phyloP scores from a whole-genome alignment of 1,140 invertebrate species.

The Bombus affinis region DNA sequence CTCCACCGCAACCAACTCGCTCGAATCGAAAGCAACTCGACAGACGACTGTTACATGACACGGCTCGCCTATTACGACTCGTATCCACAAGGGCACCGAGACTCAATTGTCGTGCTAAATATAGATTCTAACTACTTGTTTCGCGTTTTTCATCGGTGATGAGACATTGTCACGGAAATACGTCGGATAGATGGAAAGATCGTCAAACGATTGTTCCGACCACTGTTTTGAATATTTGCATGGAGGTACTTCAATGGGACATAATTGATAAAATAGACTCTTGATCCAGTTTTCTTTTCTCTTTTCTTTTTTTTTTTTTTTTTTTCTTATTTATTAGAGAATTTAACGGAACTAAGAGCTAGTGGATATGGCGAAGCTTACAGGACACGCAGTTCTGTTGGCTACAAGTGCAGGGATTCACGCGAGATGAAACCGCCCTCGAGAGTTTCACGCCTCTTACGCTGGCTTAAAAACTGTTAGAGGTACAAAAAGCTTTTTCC shows the following conservation, averaged over 20 bases:
- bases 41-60: constrained; percentile 37
- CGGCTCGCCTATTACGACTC: constrained; percentile 13
- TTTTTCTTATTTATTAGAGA: too few species aligned
- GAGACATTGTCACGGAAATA: not conserved
- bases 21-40: constrained; percentile 20
- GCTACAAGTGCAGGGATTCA: not conserved
- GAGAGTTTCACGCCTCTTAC: constrained; percentile 12
- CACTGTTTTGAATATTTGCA: not conserved
- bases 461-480: constrained; percentile 20
- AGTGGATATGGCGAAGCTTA: not conserved
- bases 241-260: too few species aligned
- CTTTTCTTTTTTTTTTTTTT: rapidly evolving
- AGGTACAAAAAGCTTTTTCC: constrained; percentile 16
- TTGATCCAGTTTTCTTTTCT: not conserved
- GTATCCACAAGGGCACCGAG: too few species aligned
- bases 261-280: not conserved
- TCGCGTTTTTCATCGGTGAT: too few species aligned
- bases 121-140: too few species aligned
- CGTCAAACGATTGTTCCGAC: not conserved
- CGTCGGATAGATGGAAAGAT: not conserved
- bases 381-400: not conserved
- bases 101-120: too few species aligned
- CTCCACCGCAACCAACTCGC: constrained; percentile 12
- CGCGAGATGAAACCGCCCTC: not conserved
- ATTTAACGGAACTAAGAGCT: not conserved